These are phyloP conservation scores for Hypothenemus hampei DNA, from an alignment of 1,140 invertebrate species.

Conservation along the genomic window DNA sequence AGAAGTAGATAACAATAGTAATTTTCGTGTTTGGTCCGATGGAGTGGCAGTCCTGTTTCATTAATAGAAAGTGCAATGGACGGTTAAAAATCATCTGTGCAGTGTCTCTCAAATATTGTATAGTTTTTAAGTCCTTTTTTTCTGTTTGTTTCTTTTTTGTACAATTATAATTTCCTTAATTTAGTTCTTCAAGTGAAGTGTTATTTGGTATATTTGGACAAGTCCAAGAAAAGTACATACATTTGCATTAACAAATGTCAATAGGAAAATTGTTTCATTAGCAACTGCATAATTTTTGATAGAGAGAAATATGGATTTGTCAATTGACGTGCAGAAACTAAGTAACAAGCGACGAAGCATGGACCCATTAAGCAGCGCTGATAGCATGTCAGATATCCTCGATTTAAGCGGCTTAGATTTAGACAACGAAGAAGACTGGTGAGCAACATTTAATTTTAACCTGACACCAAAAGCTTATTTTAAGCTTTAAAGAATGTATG, in stretches of 20 bases:
- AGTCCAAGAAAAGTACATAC: too few relatives aligned
- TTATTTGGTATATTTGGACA: too few relatives aligned
- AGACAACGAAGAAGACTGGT: constrained; percentile 43
- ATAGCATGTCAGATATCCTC: too few relatives aligned
- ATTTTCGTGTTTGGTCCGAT: too few relatives aligned
- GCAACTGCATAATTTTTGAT: constrained; percentile 13
- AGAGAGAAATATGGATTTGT: constrained; percentile 35
- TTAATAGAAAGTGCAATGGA: constrained; percentile 30
- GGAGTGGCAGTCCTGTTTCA: too few relatives aligned
- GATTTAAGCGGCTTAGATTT: constrained; percentile 37
- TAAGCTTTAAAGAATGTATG: constrained; percentile 8
- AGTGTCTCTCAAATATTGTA: constrained; percentile 10
- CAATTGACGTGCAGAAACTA: constrained; percentile 14
- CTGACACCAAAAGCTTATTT: constrained; percentile 18
- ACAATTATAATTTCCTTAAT: too few relatives aligned
- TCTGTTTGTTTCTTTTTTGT: constrained; percentile 2
- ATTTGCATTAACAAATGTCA: too few relatives aligned
- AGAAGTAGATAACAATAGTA: too few relatives aligned
- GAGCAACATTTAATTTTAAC: constrained; percentile 22
- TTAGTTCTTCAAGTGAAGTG: too few relatives aligned
- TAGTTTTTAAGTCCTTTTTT: constrained; percentile 11
- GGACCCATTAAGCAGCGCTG: too few relatives aligned
- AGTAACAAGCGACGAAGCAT: too few relatives aligned
- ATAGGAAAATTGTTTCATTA: constrained; percentile 9
- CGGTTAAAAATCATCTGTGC: constrained; percentile 25